These are phyloP conservation scores for Lerista edwardsae DNA, from an alignment of 2,797 vertebrate genomes.

Conservation along the genomic window DNA sequence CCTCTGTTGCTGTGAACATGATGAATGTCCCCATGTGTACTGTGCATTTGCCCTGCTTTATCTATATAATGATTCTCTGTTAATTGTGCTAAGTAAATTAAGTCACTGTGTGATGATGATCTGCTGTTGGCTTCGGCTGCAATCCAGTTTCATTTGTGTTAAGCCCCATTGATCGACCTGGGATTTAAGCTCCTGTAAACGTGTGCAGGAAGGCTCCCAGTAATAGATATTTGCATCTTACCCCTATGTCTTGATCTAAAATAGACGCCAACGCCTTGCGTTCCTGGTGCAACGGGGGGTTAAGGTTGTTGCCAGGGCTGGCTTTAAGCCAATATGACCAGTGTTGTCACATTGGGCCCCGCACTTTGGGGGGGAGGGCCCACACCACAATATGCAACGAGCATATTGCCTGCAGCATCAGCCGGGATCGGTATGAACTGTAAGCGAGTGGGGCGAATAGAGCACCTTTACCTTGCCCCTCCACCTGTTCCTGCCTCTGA, in stretches of 20 bases:
- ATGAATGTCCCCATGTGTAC: not conserved
- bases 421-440: no score
- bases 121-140: constrained; percentile 10
- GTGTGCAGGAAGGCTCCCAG: not conserved
- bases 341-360: no score
- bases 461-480: no score
- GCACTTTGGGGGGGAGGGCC: no score
- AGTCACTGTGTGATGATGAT: not conserved
- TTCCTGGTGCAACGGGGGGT: not conserved
- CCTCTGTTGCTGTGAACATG: constrained; percentile 13
- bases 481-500: no score
- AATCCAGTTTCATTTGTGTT: constrained; percentile 9
- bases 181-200: not conserved
- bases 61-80: constrained; percentile 34
- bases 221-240: not conserved
- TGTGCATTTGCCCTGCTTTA: constrained; percentile 18
- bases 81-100: constrained; percentile 11
- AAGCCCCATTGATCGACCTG: constrained; percentile 2
- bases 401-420: no score
- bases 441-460: no score
- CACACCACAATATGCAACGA: no score
- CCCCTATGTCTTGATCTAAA: not conserved
- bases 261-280: not conserved
- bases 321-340: no score
- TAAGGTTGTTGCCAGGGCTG: no score